Conservation (phyloP, 2,888 invertebrate genomes). For the Ctena decussata region DNA sequence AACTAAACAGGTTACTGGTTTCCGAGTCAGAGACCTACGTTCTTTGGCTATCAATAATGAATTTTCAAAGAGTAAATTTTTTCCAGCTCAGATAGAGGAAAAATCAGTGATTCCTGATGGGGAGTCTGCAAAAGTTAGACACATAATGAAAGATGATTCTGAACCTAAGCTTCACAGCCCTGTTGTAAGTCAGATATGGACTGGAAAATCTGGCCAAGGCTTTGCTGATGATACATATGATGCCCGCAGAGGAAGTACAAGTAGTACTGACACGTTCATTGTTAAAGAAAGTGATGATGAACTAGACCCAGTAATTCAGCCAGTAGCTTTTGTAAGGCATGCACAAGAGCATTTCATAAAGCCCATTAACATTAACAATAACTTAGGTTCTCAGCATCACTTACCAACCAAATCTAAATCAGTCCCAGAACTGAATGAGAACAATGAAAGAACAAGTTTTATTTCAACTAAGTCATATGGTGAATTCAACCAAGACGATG, state of each 20-base stretch:
- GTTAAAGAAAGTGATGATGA: constrained; percentile 79
- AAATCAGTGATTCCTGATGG: neutral
- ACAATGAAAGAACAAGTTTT: constrained; percentile 54
- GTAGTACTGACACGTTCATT: constrained; percentile 82
- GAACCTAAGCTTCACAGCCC: constrained; percentile 46
- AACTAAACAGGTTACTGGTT: constrained; percentile 37
- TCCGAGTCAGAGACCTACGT: constrained; percentile 76
- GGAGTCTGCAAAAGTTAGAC: too few species aligned
- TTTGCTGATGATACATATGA: neutral
- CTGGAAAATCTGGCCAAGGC: neutral
- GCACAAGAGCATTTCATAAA: neutral
- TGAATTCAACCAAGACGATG: constrained; percentile 22
- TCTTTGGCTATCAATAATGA: constrained; percentile 78
- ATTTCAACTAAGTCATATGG: constrained; percentile 73
- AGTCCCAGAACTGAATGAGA: constrained; percentile 68
- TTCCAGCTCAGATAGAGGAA: neutral
- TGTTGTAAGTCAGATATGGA: constrained; percentile 44
- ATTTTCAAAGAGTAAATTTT: constrained; percentile 73
- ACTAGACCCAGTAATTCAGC: constrained; percentile 7
- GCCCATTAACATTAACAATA: neutral
- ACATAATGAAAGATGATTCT: neutral
- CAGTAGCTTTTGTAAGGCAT: neutral
- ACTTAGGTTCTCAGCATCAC: neutral
- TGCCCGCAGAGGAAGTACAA: constrained; percentile 55
- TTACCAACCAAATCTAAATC: constrained; percentile 64